These are phyloP conservation scores for Tinea trinotella DNA, from an alignment of 2,888 invertebrate genomes.

Conservation along the genomic window DNA sequence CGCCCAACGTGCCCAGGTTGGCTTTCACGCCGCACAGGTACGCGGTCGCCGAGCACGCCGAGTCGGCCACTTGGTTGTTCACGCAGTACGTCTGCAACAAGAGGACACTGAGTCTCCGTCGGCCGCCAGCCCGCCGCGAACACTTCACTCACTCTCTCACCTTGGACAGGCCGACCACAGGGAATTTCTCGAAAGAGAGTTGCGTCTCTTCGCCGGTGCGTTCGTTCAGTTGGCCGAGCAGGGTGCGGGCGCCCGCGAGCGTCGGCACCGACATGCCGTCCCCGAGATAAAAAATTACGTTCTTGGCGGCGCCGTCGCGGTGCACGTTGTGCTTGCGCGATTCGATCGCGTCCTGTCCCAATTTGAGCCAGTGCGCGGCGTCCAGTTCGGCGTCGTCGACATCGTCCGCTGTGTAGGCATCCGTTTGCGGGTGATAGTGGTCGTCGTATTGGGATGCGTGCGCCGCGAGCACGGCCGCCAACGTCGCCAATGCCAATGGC, in stretches of 20 bases:
- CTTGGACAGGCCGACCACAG: conserved; percentile 76
- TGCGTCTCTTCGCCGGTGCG: conserved; percentile 72
- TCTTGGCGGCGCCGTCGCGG: conserved; percentile 44
- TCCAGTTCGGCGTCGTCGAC: conserved; percentile 21
- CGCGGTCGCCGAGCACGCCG: conserved; percentile 68
- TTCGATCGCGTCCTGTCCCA: conserved; percentile 52
- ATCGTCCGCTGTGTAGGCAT: not conserved
- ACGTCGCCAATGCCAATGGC: conserved; percentile 80
- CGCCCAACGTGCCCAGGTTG: conserved; percentile 58
- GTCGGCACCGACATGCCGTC: conserved; percentile 84
- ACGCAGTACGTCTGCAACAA: conserved; percentile 63
- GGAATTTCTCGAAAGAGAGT: conserved; percentile 75
- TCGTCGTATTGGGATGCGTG: conserved; percentile 56
- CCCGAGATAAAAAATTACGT: conserved; percentile 80
- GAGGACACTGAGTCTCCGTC: not conserved
- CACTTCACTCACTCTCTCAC: conserved; percentile 47
- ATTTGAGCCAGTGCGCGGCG: conserved; percentile 53
- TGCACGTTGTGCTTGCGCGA: conserved; percentile 40
- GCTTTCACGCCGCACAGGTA: conserved; percentile 64
- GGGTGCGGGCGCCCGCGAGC: conserved; percentile 75
- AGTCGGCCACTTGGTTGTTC: conserved; percentile 63
- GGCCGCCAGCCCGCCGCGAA: not conserved
- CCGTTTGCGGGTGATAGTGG: not conserved
- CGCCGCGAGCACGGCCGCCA: conserved; percentile 74
- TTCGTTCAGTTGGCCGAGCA: conserved; percentile 72